Conservation (phyloP, 2,888 invertebrate genomes). For the Esperia sulphurella region DNA sequence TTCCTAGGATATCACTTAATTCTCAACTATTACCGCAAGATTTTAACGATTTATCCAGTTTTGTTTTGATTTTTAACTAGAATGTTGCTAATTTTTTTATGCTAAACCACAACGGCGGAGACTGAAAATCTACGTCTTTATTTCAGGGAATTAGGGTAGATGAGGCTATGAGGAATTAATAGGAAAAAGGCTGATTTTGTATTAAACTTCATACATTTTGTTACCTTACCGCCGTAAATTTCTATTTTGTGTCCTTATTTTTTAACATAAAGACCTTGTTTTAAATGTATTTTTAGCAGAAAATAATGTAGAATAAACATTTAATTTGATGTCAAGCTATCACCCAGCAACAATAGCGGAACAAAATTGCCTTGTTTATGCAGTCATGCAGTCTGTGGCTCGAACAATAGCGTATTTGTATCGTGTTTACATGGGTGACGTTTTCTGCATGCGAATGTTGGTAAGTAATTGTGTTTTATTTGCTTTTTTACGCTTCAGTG, state of each 20-base stretch:
- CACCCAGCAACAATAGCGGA: constrained; percentile 1
- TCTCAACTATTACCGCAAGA: no score
- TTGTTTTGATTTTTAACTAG: no score
- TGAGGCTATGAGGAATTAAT: no score
- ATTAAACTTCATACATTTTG: no score
- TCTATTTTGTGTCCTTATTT: background rate
- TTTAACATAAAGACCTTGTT: background rate
- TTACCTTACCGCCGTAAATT: background rate
- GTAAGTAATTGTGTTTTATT: constrained; percentile 18
- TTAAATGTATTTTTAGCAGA: background rate
- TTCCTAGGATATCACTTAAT: constrained; percentile 6
- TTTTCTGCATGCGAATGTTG: constrained; percentile 14
- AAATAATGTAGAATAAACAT: background rate
- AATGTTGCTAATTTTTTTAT: no score
- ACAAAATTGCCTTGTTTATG: constrained; percentile 17
- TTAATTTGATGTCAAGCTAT: background rate
- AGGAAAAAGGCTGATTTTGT: no score
- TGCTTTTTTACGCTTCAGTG: constrained; percentile 16
- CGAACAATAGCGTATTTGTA: background rate
- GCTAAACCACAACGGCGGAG: no score
- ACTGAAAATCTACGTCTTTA: no score
- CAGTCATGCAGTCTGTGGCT: constrained; percentile 31
- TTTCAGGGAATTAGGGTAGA: no score
- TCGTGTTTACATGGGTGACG: constrained; percentile 15
- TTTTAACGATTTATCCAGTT: background rate